Conservation (phyloP, 2,888 invertebrate genomes). For the Lochmaea crataegi region DNA sequence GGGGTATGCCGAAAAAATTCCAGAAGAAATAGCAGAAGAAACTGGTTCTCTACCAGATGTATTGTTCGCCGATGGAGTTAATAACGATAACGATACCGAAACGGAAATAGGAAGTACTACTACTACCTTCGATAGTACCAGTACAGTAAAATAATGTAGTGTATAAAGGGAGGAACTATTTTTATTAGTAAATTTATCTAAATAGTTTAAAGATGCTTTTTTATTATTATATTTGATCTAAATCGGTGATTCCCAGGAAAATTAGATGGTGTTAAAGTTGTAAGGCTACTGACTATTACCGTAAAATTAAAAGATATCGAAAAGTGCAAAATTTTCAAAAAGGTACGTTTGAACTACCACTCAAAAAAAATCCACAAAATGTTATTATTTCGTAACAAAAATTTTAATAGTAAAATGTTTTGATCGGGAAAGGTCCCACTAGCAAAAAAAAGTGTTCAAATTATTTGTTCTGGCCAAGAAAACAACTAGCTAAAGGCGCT, state of each 20-base stretch:
- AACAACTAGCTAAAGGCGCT: too few species aligned
- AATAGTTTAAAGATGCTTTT: conserved; percentile 5
- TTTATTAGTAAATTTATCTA: background rate
- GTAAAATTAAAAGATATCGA: too few species aligned
- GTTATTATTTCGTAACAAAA: too few species aligned
- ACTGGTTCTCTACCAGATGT: conserved; percentile 61
- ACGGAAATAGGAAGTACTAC: conserved; percentile 39
- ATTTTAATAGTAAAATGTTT: too few species aligned
- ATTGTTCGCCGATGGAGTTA: conserved; percentile 59
- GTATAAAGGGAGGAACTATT: background rate
- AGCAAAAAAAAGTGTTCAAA: too few species aligned
- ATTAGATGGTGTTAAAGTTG: background rate
- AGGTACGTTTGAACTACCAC: too few species aligned
- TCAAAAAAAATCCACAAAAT: too few species aligned
- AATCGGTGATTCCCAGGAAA: background rate
- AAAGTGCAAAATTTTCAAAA: too few species aligned
- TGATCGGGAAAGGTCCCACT: too few species aligned
- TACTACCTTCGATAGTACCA: conserved; percentile 31
- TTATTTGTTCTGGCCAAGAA: too few species aligned
- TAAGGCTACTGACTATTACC: too few species aligned
- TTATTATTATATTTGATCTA: background rate
- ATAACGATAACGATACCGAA: conserved; percentile 47
- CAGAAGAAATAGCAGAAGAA: conserved; percentile 61
- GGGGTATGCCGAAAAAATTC: conserved; percentile 57
- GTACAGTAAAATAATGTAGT: conserved; percentile 43